Evolutionary conservation across 2,113 vertebrate genomes (phyloP), one percentile per base, ranked within the genome.

Genomic region (Athene noctua): DNA sequence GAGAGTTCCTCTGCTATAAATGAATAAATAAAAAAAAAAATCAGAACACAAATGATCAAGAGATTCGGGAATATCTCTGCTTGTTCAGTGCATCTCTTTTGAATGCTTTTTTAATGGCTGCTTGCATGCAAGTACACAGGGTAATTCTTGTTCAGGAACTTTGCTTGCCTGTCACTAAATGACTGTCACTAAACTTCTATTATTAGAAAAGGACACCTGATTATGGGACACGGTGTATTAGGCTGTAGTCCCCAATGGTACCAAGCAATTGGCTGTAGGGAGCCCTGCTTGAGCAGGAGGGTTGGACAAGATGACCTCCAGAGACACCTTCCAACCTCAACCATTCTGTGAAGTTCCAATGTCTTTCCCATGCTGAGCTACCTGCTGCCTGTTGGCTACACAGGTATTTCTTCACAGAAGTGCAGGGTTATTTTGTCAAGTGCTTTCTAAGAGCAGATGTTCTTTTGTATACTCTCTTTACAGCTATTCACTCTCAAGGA

Each of bases 371-470:
- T 5, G 52, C n/a, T 80, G 67, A 68, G n/a, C 18, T 54, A 42
- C 2, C 1, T 61, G 30, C 40, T 54, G 22, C 13, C 25, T 86
- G 26, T 44, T 90, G 78, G 11, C 27, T 92, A 49, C 23, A 49
- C 51, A 59, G 15, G 20, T 59, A 47, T 79, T 80, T 51, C 55
- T 79, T 89, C 47, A 59, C 67, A 55, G 5, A 78, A 96, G 32
- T 29, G 72, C 42, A 80, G 74, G 54, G 86, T 91, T 91, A 72
- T 88, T 93, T 89, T 89, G 22, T 90, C 86, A 96, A 95, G 72
- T 77, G 34, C 25, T 40, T 92, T 88, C 79, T 74, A 83, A 90
- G 51, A 91, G 38, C 22, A 66, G 52, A 62, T 52, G 42, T 57
- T 80, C 51, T 87, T 91, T 87, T 71, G 11, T 87, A 34, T 57